Conservation (phyloP, 2,888 invertebrate species). For the Gymnoscelis rufifasciata region DNA sequence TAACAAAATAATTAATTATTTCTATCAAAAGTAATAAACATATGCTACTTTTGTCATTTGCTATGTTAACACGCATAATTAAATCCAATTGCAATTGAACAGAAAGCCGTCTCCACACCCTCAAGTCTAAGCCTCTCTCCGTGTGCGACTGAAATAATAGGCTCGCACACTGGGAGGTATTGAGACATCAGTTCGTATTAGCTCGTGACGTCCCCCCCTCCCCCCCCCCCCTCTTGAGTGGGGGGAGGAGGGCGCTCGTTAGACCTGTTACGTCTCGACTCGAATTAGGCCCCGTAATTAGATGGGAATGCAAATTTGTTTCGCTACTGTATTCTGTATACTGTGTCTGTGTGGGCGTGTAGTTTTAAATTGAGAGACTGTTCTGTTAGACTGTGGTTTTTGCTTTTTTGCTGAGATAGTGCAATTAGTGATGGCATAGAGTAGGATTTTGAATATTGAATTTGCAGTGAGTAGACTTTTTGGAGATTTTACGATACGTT, state of each 20-base stretch:
- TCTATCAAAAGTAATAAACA: too few relatives aligned
- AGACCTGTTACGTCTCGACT: slow-evolving; percentile 35
- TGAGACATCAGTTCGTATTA: slow-evolving; percentile 76
- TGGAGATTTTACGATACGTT: too few relatives aligned
- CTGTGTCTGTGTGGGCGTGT: not conserved
- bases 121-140: slow-evolving; percentile 43
- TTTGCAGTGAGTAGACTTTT: too few relatives aligned
- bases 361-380: not conserved
- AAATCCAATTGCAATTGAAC: too few relatives aligned
- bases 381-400: not conserved
- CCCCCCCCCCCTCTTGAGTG: not conserved
- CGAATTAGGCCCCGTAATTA: slow-evolving; percentile 36
- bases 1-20: too few relatives aligned
- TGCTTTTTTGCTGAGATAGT: not conserved
- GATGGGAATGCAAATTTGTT: slow-evolving; percentile 33
- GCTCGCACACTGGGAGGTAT: slow-evolving; percentile 77
- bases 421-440: not conserved
- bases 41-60: not conserved
- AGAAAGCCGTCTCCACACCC: slow-evolving; percentile 44
- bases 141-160: slow-evolving; percentile 78
- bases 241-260: slow-evolving; percentile 18
- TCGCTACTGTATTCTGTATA: slow-evolving; percentile 10
- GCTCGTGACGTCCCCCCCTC: slow-evolving; percentile 32
- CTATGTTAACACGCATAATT: too few relatives aligned
- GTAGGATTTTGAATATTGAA: too few relatives aligned